Evolutionary conservation across 2,113 vertebrate species (phyloP), one percentile per base, ranked within the genome.

Genomic region (Paradisaea rubra): DNA sequence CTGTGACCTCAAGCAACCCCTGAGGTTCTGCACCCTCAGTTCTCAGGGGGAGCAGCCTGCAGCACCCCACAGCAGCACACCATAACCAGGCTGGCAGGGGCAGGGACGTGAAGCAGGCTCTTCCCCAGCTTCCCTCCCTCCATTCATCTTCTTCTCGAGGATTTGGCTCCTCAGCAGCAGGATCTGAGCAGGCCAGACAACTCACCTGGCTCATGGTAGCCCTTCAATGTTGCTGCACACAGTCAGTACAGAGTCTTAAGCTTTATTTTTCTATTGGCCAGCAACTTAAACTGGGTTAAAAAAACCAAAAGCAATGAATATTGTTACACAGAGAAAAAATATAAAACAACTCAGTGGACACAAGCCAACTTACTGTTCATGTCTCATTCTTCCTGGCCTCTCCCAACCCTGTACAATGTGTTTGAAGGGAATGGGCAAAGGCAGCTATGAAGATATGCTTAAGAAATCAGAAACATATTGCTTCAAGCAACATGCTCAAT

Each of bases 211-310:
- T 54, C 42, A 7, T 0, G 0, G 53, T 2, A 21, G 18, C 33
- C 13, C 45, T 79, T 69, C 35, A 37, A 1, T 56, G 80, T 50
- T 52, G 41, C 50, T 23, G n/a, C 83, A 78, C 16, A 24, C 65
- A 78, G 8, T 21, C 93, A 81, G 41, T 79, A 91, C 7, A 91
- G 88, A 94, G 76, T 41, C 24, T 80, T 86, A 96, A 95, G 94
- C 92, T 97, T 97, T 97, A 97, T 97, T 97, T 95, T 88, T 59
- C 85, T 96, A 96, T 95, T 93, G 92, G 95, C 96, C 96, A 97
- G 96, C 96, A 94, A 96, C 94, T 87, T 91, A 94, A 94, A 96
- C 47, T 66, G 54, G 80, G 94, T 96, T 97, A 86, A 91, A 86
- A 83, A 71, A 83, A 41, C 12, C 85, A 68, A 85, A 89, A 50